Evolutionary conservation across 2,113 vertebrate genomes (phyloP).

Genomic region (Toxotes chatareus): DNA sequence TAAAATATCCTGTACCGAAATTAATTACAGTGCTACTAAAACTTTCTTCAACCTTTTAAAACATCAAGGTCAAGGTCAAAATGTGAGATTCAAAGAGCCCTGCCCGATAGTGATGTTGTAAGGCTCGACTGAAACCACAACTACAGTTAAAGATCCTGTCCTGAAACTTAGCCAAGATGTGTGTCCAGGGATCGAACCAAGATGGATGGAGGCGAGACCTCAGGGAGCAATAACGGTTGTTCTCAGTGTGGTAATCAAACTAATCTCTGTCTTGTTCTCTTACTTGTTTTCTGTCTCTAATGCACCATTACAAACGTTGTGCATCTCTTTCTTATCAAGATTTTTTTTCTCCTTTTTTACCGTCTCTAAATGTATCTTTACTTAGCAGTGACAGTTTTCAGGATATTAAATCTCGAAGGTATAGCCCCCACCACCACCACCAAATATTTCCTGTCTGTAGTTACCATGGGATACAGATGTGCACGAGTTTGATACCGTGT

Average conservation of each 20-base stretch:
- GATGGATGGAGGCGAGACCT: slow-evolving; percentile 63
- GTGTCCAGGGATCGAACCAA: slow-evolving; percentile 62
- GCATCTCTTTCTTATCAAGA: slow-evolving; percentile 29
- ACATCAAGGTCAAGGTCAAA: slow-evolving; percentile 36
- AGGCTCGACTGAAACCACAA: slow-evolving; percentile 15
- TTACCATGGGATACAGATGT: slow-evolving; percentile 60
- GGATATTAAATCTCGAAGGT: slow-evolving; percentile 12
- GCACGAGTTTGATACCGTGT: slow-evolving; percentile 51
- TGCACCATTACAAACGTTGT: slow-evolving; percentile 16
- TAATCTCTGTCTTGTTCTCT: slow-evolving; percentile 70
- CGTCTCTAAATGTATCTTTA: neutral
- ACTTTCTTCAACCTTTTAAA: slow-evolving; percentile 10
- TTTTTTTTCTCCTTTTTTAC: neutral
- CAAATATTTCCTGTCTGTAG: slow-evolving; percentile 31
- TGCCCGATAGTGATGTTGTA: neutral
- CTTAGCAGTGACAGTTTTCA: slow-evolving; percentile 9
- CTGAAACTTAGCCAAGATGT: slow-evolving; percentile 60
- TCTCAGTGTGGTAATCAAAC: slow-evolving; percentile 72
- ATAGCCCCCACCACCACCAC: neutral
- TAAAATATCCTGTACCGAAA: neutral
- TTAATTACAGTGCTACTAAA: slow-evolving; percentile 5
- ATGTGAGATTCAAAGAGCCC: neutral
- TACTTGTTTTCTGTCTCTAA: slow-evolving; percentile 54
- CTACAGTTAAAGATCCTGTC: slow-evolving; percentile 51
- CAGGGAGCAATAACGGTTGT: slow-evolving; percentile 68